These are phyloP conservation scores for Epicampocera succincta DNA, from an alignment of 2,888 invertebrate genomes.

Conservation along the genomic window DNA sequence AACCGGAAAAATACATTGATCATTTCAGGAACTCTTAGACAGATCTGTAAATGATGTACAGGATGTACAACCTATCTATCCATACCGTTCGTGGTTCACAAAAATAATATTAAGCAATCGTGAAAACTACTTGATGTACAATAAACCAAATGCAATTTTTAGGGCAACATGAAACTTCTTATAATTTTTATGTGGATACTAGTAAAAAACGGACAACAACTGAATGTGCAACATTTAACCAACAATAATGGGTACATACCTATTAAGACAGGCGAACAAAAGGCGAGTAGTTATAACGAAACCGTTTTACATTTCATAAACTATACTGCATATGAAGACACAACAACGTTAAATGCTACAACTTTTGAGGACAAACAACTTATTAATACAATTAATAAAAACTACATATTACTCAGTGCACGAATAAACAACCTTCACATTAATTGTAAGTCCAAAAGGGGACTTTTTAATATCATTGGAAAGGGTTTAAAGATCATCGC, in stretches of 20 bases:
- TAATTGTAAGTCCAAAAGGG: conserved; percentile 49
- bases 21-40: too few relatives aligned
- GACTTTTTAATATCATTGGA: conserved; percentile 52
- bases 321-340: conserved; percentile 21
- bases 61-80: too few relatives aligned
- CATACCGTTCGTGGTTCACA: conserved; percentile 27
- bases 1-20: too few relatives aligned
- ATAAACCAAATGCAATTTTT: background rate
- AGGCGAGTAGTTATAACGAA: background rate
- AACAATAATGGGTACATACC: conserved; percentile 65
- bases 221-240: too few relatives aligned
- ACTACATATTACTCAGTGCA: conserved; percentile 40
- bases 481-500: conserved; percentile 32
- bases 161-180: background rate
- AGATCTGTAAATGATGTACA: too few relatives aligned
- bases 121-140: background rate
- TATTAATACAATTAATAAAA: conserved; percentile 54
- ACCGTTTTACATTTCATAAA: background rate
- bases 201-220: conserved; percentile 32
- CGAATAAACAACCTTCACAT: conserved; percentile 37
- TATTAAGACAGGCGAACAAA: conserved; percentile 47
- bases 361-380: too few relatives aligned
- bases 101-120: conserved; percentile 9
- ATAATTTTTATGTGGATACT: background rate
- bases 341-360: conserved; percentile 43